Conservation (phyloP, 2,888 invertebrate genomes). For the Cosmia trapezina region DNA sequence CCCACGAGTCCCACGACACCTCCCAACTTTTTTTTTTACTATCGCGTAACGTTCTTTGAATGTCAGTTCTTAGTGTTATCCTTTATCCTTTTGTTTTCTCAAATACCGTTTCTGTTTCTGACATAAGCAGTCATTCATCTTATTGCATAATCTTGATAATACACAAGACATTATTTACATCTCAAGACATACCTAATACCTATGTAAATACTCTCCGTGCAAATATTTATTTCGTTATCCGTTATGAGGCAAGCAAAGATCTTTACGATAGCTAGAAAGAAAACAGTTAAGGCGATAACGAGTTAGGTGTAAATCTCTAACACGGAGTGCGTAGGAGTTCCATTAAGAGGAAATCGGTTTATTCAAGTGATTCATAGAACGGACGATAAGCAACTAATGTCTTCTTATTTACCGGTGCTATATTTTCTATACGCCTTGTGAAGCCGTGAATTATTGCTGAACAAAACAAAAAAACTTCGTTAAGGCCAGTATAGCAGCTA, state of each 20-base stretch:
- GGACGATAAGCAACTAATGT: conserved; percentile 31
- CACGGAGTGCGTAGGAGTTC: conserved; percentile 48
- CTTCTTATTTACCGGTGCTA: conserved; percentile 4
- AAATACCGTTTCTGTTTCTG: background rate
- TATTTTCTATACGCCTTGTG: conserved; percentile 12
- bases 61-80: too few relatives aligned
- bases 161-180: conserved; percentile 5
- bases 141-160: conserved; percentile 7
- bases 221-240: conserved; percentile 35
- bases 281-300: conserved; percentile 45
- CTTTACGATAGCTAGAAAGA: conserved; percentile 34
- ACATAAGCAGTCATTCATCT: background rate
- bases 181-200: conserved; percentile 8
- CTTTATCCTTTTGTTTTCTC: too few relatives aligned
- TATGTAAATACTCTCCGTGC: conserved; percentile 11
- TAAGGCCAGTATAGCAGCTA: too few relatives aligned
- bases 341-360: conserved; percentile 46
- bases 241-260: conserved; percentile 30
- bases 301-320: conserved; percentile 40
- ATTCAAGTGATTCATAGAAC: conserved; percentile 49
- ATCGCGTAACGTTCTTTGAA: too few relatives aligned
- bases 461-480: background rate
- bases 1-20: too few relatives aligned
- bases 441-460: background rate
- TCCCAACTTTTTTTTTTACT: too few relatives aligned